These are phyloP conservation scores for Tonatia bakeri DNA, from an alignment of 2,113 vertebrate genomes.

Conservation along the genomic window DNA sequence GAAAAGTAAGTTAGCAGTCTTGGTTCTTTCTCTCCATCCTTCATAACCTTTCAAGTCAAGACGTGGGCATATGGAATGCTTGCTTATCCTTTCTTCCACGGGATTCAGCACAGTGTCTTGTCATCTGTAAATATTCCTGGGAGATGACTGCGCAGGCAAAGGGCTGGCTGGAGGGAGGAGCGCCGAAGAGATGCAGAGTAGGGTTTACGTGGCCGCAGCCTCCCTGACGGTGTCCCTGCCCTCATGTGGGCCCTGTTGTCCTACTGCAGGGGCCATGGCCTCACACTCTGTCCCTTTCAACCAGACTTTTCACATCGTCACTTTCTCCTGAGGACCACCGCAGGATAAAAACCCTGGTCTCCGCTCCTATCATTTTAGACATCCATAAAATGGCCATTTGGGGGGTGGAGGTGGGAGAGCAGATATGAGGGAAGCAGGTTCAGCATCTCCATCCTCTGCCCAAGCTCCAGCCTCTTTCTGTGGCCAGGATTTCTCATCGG, in stretches of 20 bases:
- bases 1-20: not conserved
- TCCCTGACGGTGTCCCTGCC: accelerated
- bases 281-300: not conserved
- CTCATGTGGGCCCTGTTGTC: too few relatives aligned
- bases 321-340: not conserved
- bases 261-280: not conserved
- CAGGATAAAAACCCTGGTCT: not conserved
- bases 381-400: not conserved
- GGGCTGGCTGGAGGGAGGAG: not conserved
- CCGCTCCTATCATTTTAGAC: not conserved
- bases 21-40: not conserved
- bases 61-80: not conserved
- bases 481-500: not conserved
- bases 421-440: not conserved
- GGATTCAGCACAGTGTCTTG: not conserved
- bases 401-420: not conserved
- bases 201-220: not conserved
- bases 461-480: not conserved
- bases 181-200: accelerated
- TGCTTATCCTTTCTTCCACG: not conserved
- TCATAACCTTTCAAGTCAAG: not conserved
- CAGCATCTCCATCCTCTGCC: not conserved
- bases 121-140: not conserved
- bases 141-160: not conserved
- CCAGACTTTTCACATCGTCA: not conserved